These are phyloP conservation scores for Lindbergichthys nudifrons DNA, from an alignment of 2,797 vertebrate genomes.

Conservation along the genomic window DNA sequence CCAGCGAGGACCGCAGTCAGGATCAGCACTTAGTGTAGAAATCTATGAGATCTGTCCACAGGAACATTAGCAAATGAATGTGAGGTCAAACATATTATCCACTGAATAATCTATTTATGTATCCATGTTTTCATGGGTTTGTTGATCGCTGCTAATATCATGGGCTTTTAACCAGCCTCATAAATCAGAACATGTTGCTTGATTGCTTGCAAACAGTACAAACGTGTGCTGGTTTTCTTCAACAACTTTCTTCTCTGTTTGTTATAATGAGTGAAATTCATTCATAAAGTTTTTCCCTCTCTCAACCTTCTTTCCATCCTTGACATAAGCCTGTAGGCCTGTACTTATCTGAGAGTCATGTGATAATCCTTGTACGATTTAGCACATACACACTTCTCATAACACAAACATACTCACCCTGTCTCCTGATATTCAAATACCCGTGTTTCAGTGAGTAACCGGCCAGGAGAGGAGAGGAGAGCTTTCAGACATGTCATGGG, in stretches of 20 bases:
- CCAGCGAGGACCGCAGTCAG: not conserved
- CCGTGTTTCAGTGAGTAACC: slow-evolving; percentile 5
- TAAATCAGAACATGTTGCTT: not conserved
- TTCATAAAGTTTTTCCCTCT: slow-evolving; percentile 9
- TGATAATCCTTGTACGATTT: slow-evolving; percentile 54
- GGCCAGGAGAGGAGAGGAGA: slow-evolving; percentile 5
- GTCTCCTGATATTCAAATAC: slow-evolving; percentile 13
- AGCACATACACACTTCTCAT: slow-evolving; percentile 9
- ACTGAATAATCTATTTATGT: not conserved
- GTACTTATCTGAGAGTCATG: slow-evolving; percentile 46
- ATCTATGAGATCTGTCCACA: not conserved
- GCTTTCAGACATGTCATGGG: slow-evolving; percentile 71
- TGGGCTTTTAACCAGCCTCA: not conserved
- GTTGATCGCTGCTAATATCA: not conserved
- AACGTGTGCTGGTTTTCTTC: not conserved
- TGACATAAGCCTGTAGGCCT: slow-evolving; percentile 34
- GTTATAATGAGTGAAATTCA: not conserved
- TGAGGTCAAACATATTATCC: not conserved
- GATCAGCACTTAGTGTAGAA: slow-evolving; percentile 1
- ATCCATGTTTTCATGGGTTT: not conserved
- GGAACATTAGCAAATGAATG: not conserved
- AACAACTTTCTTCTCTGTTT: not conserved
- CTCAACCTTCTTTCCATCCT: not conserved
- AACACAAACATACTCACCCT: slow-evolving; percentile 9
- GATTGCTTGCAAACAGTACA: not conserved